Percentiles rank a stretch among this genome's conserved stretches.
Evolutionary conservation across 2,797 vertebrate species (phyloP).

Genomic region (Podarcis siculus): DNA sequence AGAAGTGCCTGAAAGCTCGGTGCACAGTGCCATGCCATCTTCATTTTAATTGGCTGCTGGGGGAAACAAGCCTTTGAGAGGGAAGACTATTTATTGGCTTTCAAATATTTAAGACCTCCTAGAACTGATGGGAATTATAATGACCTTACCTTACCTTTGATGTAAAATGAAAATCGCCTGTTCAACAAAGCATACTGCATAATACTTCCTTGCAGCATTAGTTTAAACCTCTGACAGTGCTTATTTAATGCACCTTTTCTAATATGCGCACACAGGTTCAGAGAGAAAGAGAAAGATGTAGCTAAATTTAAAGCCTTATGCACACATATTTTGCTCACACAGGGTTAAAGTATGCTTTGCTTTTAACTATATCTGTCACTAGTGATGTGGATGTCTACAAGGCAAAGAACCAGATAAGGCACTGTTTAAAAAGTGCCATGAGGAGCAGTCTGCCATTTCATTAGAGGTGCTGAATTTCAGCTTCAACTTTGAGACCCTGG

Average conservation of each 20-base stretch:
- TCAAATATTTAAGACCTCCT: constrained; percentile 54
- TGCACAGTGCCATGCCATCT: constrained; percentile 17
- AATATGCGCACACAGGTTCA: not conserved
- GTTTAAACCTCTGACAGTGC: constrained; percentile 11
- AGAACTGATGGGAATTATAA: constrained; percentile 37
- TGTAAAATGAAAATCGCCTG: constrained; percentile 23
- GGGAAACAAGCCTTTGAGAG: constrained; percentile 34
- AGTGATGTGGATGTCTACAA: not conserved
- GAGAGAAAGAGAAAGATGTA: not conserved
- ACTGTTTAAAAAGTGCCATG: not conserved
- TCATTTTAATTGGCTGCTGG: constrained; percentile 39
- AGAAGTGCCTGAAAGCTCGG: constrained; percentile 6
- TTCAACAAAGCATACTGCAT: constrained; percentile 7
- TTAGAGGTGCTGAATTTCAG: not conserved
- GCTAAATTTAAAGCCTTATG: not conserved
- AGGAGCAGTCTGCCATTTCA: not conserved
- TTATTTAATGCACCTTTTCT: constrained; percentile 22
- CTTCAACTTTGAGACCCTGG: not conserved
- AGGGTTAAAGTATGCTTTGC: not conserved
- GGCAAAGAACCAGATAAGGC: not conserved
- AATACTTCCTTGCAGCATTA: not conserved
- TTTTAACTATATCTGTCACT: not conserved
- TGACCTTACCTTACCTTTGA: constrained; percentile 43
- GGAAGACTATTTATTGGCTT: constrained; percentile 43
- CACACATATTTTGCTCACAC: not conserved